Evolutionary conservation across 2,797 vertebrate species (phyloP), one percentile per base, ranked within the genome.

Genomic region (Pseudochirops cupreus): DNA sequence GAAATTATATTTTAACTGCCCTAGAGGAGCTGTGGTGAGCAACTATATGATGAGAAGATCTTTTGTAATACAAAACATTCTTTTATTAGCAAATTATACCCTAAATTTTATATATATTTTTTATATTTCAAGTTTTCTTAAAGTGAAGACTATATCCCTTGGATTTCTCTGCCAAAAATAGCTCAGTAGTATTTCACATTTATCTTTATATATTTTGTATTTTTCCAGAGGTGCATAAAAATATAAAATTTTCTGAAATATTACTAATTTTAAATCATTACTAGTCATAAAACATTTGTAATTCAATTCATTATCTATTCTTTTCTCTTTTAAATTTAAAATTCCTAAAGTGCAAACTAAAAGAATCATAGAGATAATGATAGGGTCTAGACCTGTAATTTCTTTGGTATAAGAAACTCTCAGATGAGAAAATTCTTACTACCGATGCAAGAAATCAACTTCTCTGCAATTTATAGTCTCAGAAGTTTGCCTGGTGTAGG

Each of bases 1-100:
- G 91, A 5, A 14, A 29, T 59, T 90, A 91, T 91, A 74, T 91
- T 96, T 56, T 21, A 94, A 91, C 93, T 74, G 13, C 31, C 31
- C 57, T 13, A n/a, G 33, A 67, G 13, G 62, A 67, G 62, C 33
- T 67, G 31, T n/a, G 13, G 62, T 67, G 33, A n/a, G 5, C 33
- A 67, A n/a, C 62, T 67, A 62, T n/a, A n/a, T 67, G 33, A 67
- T 67, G 31, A 62, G 59, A 67, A 67, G 59, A 62, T 67, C 33
- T 67, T 67, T 67, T n/a, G 13, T 16, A 67, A n/a, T 67, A 67
- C n/a, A 67, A 67, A 67, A 12, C 14, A 67, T 18, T 18, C 62
- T n/a, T 67, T 67, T n/a, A 67, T 67, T n/a, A 18, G n/a, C 10
- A 31, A 67, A n/a, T 33, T n/a, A 33, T 4, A 67, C 4, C 59